Base-by-base conservation (phyloP, 1,140 invertebrate genomes). In the Rhyacophila brunnea region DNA sequence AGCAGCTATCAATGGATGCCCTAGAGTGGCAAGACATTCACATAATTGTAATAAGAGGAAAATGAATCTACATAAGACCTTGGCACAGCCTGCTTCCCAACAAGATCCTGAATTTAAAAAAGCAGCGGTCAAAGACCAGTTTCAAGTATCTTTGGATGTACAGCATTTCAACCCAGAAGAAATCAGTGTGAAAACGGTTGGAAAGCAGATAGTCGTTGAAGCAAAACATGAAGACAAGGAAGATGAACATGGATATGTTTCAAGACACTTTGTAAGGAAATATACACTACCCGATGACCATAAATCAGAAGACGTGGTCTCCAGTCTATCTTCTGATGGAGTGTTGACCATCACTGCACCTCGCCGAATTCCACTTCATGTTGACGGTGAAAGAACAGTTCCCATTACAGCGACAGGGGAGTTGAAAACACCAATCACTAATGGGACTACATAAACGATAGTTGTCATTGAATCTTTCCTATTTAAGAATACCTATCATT, bases 141-240 rank as follows among this genome's bases (percentile, higher is more conserved):
- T 82, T 52, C 78, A 87, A 66, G 83, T 85, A 0, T 81, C 79
- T 52, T 68, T 89, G 66, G 90, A 93, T 68, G 87, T 93, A 5
- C 82, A 87, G 19, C 88, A 92, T 58, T 93, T 93, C 68, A 76
- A 81, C 46, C 89, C 90, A 0, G 83, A 87, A 42, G 90, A 93
- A 69, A 84, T 93, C 7, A 80, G 80, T 15, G 88, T 93, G 0
- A 90, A 88, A 67, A 86, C 85, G 1, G 80, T 84, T 3, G 88
- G 89, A 42, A 83, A 84, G 47, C 74, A 70, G 1, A 71, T 87
- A 0, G 65, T 85, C 1, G 72, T 88, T 0, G 81, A 86, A 58
- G 86, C 80, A 1, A 88, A 86, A 66, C 86, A 89, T 53, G 84
- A 88, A 64, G 85, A 89, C 58, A 84, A 84, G 34, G 70, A 81